Conservation (phyloP, 2,888 invertebrate genomes). For the Merodon equestris region DNA sequence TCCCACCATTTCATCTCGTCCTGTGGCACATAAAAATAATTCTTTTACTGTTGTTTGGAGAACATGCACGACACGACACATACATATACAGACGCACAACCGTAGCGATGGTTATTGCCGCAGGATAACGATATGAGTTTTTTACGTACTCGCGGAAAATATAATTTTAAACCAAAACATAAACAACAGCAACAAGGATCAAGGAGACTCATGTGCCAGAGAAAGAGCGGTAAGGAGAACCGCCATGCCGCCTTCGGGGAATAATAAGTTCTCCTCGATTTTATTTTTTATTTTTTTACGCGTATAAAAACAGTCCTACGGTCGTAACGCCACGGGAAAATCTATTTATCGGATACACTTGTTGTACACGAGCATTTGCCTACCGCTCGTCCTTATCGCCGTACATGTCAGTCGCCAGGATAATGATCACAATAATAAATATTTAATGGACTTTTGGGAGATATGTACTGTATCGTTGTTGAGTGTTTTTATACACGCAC, state of each 20-base stretch:
- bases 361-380: constrained; percentile 35
- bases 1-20: too few relatives aligned
- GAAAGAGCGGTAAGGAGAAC: constrained; percentile 5
- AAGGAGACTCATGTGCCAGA: too few relatives aligned
- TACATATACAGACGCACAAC: constrained; percentile 18
- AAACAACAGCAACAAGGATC: constrained; percentile 3
- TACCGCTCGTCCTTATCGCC: background rate
- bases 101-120: constrained; percentile 38
- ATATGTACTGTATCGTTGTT: constrained; percentile 16
- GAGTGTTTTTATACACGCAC: constrained; percentile 30
- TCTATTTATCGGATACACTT: constrained; percentile 54
- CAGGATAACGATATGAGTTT: constrained; percentile 55
- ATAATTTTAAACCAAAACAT: constrained; percentile 58
- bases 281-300: too few relatives aligned
- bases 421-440: constrained; percentile 62
- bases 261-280: constrained; percentile 40
- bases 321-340: constrained; percentile 2
- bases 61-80: constrained; percentile 12
- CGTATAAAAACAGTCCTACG: background rate
- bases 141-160: constrained; percentile 45
- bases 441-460: constrained; percentile 57
- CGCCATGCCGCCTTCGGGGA: constrained; percentile 35
- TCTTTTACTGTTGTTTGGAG: constrained; percentile 31
- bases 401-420: background rate
- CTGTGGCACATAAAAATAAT: constrained; percentile 39